Evolutionary conservation across 2,888 invertebrate species (phyloP), one percentile per base, ranked within the genome.

Genomic region (Drosophila borealis): DNA sequence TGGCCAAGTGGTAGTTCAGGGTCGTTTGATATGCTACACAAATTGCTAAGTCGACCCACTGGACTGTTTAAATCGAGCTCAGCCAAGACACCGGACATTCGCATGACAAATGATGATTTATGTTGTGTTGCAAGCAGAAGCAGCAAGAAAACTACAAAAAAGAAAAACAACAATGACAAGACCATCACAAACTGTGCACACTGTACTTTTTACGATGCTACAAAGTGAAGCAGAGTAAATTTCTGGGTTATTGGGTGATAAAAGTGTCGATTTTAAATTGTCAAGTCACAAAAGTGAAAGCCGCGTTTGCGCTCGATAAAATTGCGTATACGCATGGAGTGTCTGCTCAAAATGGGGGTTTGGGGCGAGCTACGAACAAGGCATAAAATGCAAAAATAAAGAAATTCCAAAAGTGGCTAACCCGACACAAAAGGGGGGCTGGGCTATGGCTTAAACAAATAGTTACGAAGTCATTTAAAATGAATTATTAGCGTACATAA

Each of bases 31-130:
- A 51, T 70, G 61, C 41, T 49, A 25, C 14, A 68, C 57, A 78
- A 63, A 69, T 64, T 67, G 62, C 59, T 45, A 33, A 46, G 53
- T 48, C 73, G 80, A 64, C 80, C 72, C 65, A 78, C 48, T 80
- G 59, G 53, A 34, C 64, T 66, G 56, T 21, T 60, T 74, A 21
- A 64, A 44, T 29, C 51, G 14, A 70, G 70, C 21, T 76, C 13
- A 45, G 19, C 25, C 45, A 36, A 49, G 41, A 48, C 25, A 25
- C 57, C 70, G 78, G 78, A 80, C 79, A 78, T 69, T 71, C 61
- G 51, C 50, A 66, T 79, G 80, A 82, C 80, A 81, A 82, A 82
- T 82, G 72, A 79, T 81, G 82, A 80, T 81, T 81, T 72, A 82
- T 75, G 67, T 51, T 62, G 59, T 75, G 67, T 51, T 62, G 59